These are phyloP conservation scores for Stylophora pistillata DNA, from an alignment of 64 coral and sea anemone genomes.

Conservation along the genomic window DNA sequence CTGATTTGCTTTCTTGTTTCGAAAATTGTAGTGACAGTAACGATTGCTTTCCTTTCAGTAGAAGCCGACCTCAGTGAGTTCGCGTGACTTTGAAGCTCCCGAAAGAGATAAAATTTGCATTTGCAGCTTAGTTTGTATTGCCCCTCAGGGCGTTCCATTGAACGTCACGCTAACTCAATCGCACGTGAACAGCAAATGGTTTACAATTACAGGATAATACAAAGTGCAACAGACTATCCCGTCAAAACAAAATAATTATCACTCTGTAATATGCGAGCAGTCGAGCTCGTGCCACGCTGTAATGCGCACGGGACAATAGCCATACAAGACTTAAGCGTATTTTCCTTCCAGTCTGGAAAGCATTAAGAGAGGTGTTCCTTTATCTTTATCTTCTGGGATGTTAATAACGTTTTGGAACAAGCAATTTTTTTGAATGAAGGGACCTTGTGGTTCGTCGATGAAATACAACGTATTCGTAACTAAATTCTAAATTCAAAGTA, in stretches of 20 bases:
- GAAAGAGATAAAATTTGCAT: not conserved
- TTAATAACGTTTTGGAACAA: not conserved
- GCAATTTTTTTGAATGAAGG: constrained; percentile 7
- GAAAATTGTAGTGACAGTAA: not conserved
- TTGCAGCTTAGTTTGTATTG: constrained; percentile 2
- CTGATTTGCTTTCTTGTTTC: not conserved
- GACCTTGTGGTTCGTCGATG: not conserved
- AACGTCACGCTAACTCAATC: constrained; percentile 39
- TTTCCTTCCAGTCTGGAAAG: not conserved
- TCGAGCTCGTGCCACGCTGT: not conserved
- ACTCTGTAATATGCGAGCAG: not conserved
- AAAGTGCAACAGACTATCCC: not conserved
- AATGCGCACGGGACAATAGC: not conserved
- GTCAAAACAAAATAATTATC: constrained; percentile 2
- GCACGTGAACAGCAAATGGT: constrained; percentile 37
- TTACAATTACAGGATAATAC: not conserved
- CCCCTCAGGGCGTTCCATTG: not conserved
- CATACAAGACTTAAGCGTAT: not conserved
- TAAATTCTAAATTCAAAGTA: not conserved
- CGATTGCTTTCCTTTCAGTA: not conserved
- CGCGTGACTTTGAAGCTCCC: constrained; percentile 11
- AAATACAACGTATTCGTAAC: not conserved
- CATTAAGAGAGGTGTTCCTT: not conserved
- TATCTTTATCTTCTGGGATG: not conserved
- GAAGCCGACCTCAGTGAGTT: not conserved